A percentile compares a stretch with the other conserved stretches of the same genome.
Evolutionary conservation across 2,888 invertebrate species (phyloP).

Genomic region (Athalia rosae): DNA sequence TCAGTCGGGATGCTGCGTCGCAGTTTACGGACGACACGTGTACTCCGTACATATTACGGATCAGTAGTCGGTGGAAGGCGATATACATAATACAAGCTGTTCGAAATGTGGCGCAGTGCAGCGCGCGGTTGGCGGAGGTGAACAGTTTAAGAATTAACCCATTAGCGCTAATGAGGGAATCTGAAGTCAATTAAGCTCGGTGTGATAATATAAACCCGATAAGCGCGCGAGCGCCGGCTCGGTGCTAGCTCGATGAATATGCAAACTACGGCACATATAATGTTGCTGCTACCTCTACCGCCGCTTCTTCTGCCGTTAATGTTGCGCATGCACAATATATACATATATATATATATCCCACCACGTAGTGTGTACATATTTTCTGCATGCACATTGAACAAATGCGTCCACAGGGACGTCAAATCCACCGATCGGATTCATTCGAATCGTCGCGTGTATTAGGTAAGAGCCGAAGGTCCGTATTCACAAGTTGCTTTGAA

Average conservation of each 20-base stretch:
- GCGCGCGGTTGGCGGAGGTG: conserved; percentile 17
- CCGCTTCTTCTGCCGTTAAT: too few relatives aligned
- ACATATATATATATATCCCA: not conserved
- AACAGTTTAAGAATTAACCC: conserved; percentile 61
- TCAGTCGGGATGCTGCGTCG: too few relatives aligned
- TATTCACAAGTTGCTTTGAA: too few relatives aligned
- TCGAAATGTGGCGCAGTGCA: conserved; percentile 25
- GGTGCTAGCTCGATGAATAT: conserved; percentile 63
- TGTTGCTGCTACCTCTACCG: not conserved
- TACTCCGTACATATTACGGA: too few relatives aligned
- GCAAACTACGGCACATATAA: conserved; percentile 59
- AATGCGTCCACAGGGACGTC: not conserved
- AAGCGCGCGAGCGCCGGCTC: conserved; percentile 55
- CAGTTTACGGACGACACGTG: too few relatives aligned
- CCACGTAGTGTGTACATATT: too few relatives aligned
- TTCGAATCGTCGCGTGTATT: too few relatives aligned
- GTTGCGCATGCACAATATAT: not conserved
- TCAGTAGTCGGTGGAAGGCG: too few relatives aligned
- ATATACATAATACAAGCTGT: too few relatives aligned
- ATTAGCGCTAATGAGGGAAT: conserved; percentile 70
- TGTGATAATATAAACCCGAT: conserved; percentile 65
- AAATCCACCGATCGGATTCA: too few relatives aligned
- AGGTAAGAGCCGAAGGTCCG: too few relatives aligned
- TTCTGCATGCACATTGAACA: not conserved
- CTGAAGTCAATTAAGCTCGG: conserved; percentile 68